phyloP scores from a whole-genome alignment of 2,113 vertebrate species.

The Tauraco erythrolophus region DNA sequence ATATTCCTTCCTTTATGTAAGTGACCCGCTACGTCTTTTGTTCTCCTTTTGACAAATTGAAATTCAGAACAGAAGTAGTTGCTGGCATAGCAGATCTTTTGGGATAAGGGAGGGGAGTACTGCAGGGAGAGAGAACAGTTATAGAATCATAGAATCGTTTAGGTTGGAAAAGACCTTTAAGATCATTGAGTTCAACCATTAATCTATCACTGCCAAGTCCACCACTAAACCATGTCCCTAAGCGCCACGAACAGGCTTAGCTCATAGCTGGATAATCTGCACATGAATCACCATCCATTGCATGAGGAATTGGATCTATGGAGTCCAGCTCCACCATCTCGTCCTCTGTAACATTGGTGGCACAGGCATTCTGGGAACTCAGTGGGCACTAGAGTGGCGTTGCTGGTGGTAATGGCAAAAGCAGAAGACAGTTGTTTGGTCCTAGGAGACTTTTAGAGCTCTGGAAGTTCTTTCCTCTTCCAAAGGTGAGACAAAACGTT shows the following conservation, averaged over 20 bases:
- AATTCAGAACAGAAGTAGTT: background rate
- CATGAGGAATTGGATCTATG: background rate
- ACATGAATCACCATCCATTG: background rate
- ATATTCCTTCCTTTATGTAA: background rate
- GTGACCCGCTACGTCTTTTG: background rate
- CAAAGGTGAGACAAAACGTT: background rate
- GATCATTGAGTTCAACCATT: no score
- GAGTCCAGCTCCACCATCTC: background rate
- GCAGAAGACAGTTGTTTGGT: background rate
- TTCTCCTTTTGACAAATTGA: background rate
- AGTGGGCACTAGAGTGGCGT: fast-evolving
- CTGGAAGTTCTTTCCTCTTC: background rate
- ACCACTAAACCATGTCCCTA: background rate
- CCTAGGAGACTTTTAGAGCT: background rate
- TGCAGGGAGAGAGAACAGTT: background rate
- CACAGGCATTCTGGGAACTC: background rate
- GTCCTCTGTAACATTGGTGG: fast-evolving
- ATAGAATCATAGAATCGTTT: background rate
- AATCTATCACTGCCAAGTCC: no score
- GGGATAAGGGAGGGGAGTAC: background rate
- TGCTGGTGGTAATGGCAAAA: background rate
- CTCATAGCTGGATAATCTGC: background rate
- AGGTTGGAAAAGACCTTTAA: background rate
- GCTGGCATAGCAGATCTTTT: background rate
- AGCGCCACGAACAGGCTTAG: background rate